Evolutionary conservation across 1,140 invertebrate genomes (phyloP).

Genomic region (Philopotamus ludificatus): DNA sequence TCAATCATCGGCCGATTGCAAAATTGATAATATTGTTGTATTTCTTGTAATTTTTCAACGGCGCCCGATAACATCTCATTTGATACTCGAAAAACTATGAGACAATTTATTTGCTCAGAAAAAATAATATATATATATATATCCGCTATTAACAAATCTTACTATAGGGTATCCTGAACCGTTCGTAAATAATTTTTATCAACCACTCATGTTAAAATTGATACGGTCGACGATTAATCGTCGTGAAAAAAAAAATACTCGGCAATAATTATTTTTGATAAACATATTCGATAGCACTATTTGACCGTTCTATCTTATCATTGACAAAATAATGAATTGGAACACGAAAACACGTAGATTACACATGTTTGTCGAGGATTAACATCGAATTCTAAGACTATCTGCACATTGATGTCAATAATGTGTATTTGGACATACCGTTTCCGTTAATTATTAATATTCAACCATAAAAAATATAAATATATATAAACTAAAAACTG

Average conservation of each 20-base stretch:
- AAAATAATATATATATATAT: too few species aligned
- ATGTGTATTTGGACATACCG: background rate
- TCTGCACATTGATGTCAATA: background rate
- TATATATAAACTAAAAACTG: too few species aligned
- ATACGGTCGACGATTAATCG: background rate
- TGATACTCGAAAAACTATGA: too few species aligned
- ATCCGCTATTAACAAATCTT: too few species aligned
- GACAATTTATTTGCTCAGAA: too few species aligned
- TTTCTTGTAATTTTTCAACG: background rate
- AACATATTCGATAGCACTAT: background rate
- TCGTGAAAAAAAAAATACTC: background rate
- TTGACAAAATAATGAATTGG: background rate
- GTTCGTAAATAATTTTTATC: too few species aligned
- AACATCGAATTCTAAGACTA: background rate
- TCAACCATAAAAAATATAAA: too few species aligned
- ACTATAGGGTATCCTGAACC: too few species aligned
- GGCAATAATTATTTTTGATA: background rate
- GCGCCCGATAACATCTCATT: too few species aligned
- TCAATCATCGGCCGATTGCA: background rate
- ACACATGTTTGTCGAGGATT: background rate
- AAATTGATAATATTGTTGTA: background rate
- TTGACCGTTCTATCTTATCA: slow-evolving; percentile 3
- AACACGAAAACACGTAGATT: background rate
- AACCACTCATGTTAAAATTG: background rate
- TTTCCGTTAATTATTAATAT: too few species aligned